Percentiles rank a stretch among this genome's conserved stretches.
Evolutionary conservation across 1,140 invertebrate species (phyloP).

Genomic region (Cotesia typhae): DNA sequence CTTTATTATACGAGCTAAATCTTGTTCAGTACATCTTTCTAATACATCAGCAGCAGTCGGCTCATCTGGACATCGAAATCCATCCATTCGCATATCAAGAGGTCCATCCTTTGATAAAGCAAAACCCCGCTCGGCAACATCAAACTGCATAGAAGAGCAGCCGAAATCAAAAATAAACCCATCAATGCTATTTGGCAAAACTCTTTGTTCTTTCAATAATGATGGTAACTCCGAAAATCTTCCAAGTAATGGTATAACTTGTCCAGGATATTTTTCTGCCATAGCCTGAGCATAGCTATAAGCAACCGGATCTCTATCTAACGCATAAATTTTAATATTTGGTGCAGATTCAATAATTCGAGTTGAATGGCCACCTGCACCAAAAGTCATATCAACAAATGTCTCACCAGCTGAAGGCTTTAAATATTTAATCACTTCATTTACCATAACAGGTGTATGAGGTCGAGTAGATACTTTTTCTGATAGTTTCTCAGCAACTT

Average conservation of each 20-base stretch:
- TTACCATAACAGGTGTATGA: constrained; percentile 77
- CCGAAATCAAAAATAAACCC: constrained; percentile 93
- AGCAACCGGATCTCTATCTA: constrained; percentile 89
- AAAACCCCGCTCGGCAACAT: constrained; percentile 84
- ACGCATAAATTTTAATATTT: constrained; percentile 74
- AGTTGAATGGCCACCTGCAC: constrained; percentile 87
- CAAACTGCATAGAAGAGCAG: constrained; percentile 96
- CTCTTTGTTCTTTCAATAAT: constrained; percentile 70
- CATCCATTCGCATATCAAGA: constrained; percentile 97
- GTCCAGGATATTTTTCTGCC: constrained; percentile 72
- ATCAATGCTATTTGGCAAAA: constrained; percentile 78
- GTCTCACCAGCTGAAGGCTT: constrained; percentile 70
- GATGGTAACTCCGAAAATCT: constrained; percentile 86
- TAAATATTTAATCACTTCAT: constrained; percentile 76
- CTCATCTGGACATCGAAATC: constrained; percentile 72
- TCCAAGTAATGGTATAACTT: constrained; percentile 81
- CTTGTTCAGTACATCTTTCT: constrained; percentile 77
- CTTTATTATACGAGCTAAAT: constrained; percentile 85
- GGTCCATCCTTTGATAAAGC: constrained; percentile 83
- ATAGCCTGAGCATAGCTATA: constrained; percentile 73
- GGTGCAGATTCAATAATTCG: constrained; percentile 69
- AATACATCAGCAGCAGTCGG: constrained; percentile 89
- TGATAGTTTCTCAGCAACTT: background rate
- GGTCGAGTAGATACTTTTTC: constrained; percentile 34
- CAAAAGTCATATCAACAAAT: constrained; percentile 93